A percentile compares a stretch with the other conserved stretches of the same genome.
phyloP scores from a whole-genome alignment of 2,113 vertebrate species.

The Hyperopisus bebe region DNA sequence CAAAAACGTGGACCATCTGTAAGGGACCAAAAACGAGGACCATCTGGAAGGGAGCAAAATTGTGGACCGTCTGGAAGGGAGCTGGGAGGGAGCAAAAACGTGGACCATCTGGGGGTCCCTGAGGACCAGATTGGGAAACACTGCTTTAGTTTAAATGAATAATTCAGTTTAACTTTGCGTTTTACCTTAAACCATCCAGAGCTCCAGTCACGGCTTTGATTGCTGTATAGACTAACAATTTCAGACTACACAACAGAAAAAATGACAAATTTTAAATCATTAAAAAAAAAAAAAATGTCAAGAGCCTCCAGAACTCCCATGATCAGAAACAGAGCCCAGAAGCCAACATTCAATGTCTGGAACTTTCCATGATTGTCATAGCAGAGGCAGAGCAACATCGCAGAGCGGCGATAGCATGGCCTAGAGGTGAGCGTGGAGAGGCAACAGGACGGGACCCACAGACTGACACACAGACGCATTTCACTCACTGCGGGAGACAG shows the following conservation, averaged over 20 bases:
- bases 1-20: background rate
- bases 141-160: background rate
- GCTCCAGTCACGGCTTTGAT: background rate
- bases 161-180: background rate
- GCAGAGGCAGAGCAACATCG: constrained; percentile 7
- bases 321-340: background rate
- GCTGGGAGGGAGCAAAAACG: too few species aligned
- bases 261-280: background rate
- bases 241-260: background rate
- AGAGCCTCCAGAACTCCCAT: background rate
- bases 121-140: background rate
- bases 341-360: constrained; percentile 12
- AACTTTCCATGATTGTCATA: constrained; percentile 33
- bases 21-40: too few species aligned
- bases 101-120: background rate
- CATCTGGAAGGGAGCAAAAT: background rate
- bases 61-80: too few species aligned
- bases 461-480: constrained; percentile 19
- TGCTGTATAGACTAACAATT: background rate
- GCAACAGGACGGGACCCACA: background rate
- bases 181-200: background rate
- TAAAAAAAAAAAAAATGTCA: background rate
- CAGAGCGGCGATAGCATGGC: background rate
- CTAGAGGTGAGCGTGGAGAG: background rate
- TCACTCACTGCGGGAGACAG: constrained; percentile 38